A percentile compares a stretch with the other conserved stretches of the same genome.
Conservation (phyloP, 2,797 vertebrate species). For the Saxicola maurus region DNA sequence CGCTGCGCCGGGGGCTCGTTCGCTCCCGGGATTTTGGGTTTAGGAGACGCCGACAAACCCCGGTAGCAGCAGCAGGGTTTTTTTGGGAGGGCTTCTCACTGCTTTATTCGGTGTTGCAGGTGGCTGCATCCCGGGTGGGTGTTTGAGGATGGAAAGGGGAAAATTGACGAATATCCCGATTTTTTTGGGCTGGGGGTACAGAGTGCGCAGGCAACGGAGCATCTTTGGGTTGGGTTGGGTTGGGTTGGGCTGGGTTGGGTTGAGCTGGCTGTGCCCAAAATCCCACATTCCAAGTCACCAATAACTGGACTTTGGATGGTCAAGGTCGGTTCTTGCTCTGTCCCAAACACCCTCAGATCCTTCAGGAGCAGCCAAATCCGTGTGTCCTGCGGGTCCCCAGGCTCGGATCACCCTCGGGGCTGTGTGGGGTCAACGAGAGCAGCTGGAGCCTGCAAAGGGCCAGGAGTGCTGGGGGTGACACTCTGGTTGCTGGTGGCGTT, state of each 20-base stretch:
- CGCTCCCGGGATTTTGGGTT: not conserved
- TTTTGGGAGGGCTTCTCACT: fast-evolving
- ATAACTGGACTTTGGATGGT: not conserved
- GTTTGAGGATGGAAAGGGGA: not conserved
- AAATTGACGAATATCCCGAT: fast-evolving
- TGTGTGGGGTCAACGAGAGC: fast-evolving
- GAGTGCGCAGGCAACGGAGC: fast-evolving
- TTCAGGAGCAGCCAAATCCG: fast-evolving
- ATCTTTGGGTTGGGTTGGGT: not conserved
- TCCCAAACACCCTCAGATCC: not conserved
- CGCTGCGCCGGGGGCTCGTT: fast-evolving
- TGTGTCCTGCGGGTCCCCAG: fast-evolving
- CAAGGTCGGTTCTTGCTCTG: too few species aligned
- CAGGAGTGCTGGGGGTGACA: not conserved
- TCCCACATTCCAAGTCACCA: fast-evolving
- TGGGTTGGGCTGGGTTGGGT: not conserved
- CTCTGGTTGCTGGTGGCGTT: not conserved
- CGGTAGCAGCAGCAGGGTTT: fast-evolving
- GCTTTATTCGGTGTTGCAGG: fast-evolving
- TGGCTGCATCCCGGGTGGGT: fast-evolving
- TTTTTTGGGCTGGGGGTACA: not conserved
- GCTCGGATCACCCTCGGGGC: not conserved
- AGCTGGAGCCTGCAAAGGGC: not conserved
- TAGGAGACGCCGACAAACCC: not conserved
- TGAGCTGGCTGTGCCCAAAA: not conserved